Conservation (phyloP, 2,113 vertebrate genomes). For the Equus quagga region DNA sequence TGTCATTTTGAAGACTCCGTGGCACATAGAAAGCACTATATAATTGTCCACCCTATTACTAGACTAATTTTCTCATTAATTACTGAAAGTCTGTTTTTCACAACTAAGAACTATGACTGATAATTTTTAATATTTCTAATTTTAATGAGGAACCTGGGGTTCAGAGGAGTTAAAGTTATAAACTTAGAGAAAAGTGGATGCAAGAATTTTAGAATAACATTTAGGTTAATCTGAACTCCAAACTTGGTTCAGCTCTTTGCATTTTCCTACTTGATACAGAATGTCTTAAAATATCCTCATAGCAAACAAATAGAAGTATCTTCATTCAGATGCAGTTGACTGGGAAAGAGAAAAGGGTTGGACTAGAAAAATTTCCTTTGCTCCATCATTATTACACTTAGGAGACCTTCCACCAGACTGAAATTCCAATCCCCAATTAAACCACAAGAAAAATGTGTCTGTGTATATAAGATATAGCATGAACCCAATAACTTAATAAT, state of each 20-base stretch:
- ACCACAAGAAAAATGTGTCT: conserved; percentile 79
- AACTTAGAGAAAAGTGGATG: not conserved
- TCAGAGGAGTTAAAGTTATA: not conserved
- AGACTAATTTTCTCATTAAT: conserved; percentile 2
- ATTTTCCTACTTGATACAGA: conserved; percentile 6
- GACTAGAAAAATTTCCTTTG: conserved; percentile 28
- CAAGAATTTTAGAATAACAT: not conserved
- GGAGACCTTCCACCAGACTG: conserved; percentile 73
- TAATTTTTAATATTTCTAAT: not conserved
- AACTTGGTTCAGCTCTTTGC: not conserved
- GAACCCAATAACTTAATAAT: conserved; percentile 83
- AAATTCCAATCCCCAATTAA: conserved; percentile 87
- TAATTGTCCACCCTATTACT: not conserved
- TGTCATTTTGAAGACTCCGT: not conserved
- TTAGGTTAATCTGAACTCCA: not conserved
- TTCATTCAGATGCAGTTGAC: not conserved
- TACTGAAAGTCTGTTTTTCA: not conserved
- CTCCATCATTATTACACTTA: conserved; percentile 76
- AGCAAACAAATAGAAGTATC: not conserved
- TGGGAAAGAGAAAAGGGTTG: not conserved
- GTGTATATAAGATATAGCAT: conserved; percentile 75
- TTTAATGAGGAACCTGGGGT: not conserved
- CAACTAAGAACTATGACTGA: not conserved
- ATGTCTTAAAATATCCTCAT: not conserved
- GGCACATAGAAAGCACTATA: not conserved